phyloP scores from a whole-genome alignment of 2,797 vertebrate species.

The Thaleichthys pacificus region DNA sequence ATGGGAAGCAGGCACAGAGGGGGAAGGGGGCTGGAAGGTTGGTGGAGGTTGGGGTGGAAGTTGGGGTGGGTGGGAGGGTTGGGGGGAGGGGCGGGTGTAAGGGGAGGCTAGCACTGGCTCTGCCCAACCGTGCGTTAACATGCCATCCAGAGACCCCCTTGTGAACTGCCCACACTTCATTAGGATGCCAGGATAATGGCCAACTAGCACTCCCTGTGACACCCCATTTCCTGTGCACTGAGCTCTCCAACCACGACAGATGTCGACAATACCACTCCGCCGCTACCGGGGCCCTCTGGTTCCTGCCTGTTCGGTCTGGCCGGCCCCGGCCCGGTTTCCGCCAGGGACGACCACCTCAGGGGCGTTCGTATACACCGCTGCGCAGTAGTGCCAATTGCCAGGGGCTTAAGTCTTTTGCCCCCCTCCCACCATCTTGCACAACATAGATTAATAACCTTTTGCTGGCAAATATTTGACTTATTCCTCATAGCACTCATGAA shows the following conservation, averaged over 20 bases:
- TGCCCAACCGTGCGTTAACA: slow-evolving; percentile 94
- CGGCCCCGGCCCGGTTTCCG: slow-evolving; percentile 17
- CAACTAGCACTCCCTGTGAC: slow-evolving; percentile 96
- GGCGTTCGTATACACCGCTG: slow-evolving; percentile 24
- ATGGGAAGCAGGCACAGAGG: slow-evolving; percentile 77
- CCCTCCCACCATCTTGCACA: not conserved
- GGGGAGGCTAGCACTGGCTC: slow-evolving; percentile 87
- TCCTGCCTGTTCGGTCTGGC: slow-evolving; percentile 56
- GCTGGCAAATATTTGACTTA: slow-evolving; percentile 55
- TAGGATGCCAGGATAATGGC: slow-evolving; percentile 98
- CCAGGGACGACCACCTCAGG: slow-evolving; percentile 32
- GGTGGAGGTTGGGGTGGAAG: slow-evolving; percentile 17
- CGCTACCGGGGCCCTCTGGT: slow-evolving; percentile 49
- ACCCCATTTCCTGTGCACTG: slow-evolving; percentile 98
- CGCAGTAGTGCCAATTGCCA: slow-evolving; percentile 36
- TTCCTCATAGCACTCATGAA: slow-evolving; percentile 41
- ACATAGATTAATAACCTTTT: slow-evolving; percentile 45
- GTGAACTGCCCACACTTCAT: slow-evolving; percentile 96
- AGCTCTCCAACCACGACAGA: slow-evolving; percentile 99
- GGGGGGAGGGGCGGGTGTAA: slow-evolving; percentile 8
- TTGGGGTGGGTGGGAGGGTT: slow-evolving; percentile 35
- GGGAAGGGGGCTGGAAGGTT: slow-evolving; percentile 77
- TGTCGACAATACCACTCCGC: slow-evolving; percentile 91
- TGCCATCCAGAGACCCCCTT: slow-evolving; percentile 83
- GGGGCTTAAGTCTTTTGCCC: slow-evolving; percentile 28